These are phyloP conservation scores for Pseudoatta argentina DNA, from an alignment of 1,140 invertebrate species.

Conservation along the genomic window DNA sequence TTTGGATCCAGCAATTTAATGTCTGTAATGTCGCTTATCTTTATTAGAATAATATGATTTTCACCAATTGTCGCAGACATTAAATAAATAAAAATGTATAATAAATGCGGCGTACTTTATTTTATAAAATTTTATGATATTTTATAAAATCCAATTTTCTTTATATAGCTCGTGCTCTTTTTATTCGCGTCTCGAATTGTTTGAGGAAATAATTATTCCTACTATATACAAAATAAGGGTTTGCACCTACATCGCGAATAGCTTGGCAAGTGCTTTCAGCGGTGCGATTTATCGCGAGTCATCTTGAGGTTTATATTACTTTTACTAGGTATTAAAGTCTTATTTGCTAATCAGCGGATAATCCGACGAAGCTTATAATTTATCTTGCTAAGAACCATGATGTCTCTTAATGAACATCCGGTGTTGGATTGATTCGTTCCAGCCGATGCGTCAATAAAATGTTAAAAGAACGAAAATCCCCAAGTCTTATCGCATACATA, in stretches of 20 bases:
- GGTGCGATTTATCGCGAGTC: constrained; percentile 36
- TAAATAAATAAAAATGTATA: neutral
- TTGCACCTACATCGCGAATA: neutral
- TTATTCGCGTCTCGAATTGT: neutral
- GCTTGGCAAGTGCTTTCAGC: neutral
- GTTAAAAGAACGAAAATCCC: neutral
- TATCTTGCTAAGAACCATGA: constrained; percentile 10
- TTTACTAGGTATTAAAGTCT: constrained; percentile 26
- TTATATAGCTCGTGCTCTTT: neutral
- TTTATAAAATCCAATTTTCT: neutral
- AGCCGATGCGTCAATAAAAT: constrained; percentile 19
- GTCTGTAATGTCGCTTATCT: neutral
- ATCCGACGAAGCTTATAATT: constrained; percentile 36
- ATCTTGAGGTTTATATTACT: constrained; percentile 22
- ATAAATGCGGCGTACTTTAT: neutral
- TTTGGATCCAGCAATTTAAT: neutral
- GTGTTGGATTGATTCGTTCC: constrained; percentile 35
- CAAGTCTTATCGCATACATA: neutral
- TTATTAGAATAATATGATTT: neutral
- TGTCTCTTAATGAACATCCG: constrained; percentile 36
- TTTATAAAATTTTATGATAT: no score
- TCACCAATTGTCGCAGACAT: neutral
- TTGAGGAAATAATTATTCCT: constrained; percentile 9
- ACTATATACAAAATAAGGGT: neutral
- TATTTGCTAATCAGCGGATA: constrained; percentile 49